Evolutionary conservation across 2,888 invertebrate genomes (phyloP).

Genomic region (Galeopsomyia nigrocyanea): DNA sequence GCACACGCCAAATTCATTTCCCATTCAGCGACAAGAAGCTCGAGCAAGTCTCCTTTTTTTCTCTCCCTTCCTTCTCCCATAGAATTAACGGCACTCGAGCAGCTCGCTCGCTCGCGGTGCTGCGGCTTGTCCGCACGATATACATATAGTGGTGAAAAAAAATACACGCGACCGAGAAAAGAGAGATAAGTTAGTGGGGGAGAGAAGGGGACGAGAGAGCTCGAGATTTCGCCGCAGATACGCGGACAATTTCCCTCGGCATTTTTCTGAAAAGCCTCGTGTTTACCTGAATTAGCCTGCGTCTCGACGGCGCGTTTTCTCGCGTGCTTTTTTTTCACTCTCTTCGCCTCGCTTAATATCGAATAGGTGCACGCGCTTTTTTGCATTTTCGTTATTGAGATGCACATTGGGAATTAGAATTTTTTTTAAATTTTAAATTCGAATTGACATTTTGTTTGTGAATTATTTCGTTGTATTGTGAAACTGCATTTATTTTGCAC

Average conservation of each 20-base stretch:
- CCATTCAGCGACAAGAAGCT: constrained; percentile 43
- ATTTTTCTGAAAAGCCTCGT: background rate
- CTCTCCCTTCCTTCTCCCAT: constrained; percentile 17
- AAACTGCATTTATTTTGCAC: too few species aligned
- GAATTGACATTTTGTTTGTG: too few species aligned
- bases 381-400: too few species aligned
- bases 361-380: too few species aligned
- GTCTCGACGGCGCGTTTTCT: too few species aligned
- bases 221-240: constrained; percentile 27
- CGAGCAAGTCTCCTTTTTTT: background rate
- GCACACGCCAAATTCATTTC: constrained; percentile 52
- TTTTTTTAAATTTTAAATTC: too few species aligned
- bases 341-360: too few species aligned
- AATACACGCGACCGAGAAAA: background rate
- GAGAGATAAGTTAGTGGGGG: constrained; percentile 10
- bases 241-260: constrained; percentile 24
- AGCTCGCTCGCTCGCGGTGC: background rate
- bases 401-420: too few species aligned
- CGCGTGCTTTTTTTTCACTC: too few species aligned
- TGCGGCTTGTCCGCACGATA: background rate
- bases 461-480: too few species aligned
- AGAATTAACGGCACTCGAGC: constrained; percentile 33
- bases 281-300: too few species aligned
- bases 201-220: constrained; percentile 12
- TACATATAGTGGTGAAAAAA: background rate